Base-by-base conservation (phyloP, 1,140 invertebrate genomes). In the Drosophila nasuta region DNA sequence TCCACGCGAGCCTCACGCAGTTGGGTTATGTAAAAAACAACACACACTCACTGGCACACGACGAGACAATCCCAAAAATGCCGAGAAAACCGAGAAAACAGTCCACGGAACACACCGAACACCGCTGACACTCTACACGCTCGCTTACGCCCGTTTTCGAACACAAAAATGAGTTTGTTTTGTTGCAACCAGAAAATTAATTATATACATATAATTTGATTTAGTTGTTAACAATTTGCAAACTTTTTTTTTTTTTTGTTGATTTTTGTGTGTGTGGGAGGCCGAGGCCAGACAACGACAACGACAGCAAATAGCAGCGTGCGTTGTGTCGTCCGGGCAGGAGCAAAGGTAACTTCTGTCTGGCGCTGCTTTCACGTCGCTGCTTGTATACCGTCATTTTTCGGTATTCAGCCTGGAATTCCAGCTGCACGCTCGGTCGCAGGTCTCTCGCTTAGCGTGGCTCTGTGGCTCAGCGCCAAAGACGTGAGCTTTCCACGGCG, bases 281-380 rank as follows among this genome's bases (percentile, higher is more conserved):
- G 72, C 66, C 70, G 81, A 87, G 59, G 81, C 78, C 83, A 81
- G 77, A 79, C 83, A 81, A 86, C 89, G 82, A 82, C 82, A 72
- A 86, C 81, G 81, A 77, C 79, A 67, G 75, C 81, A 77, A 68
- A 57, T 62, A 59, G 75, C 81, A 82, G 76, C 91, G 82, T 88
- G 89, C 89, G 91, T 92, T 86, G 87, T 87, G 82, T 91, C 91
- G 91, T 92, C 91, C 91, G 90, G 91, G 91, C 91, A 92, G 87
- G 91, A 92, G 91, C 91, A 92, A 92, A 92, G 91, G 91, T 92
- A 92, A 92, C 89, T 92, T 92, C 89, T 92, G 86, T 92, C 91
- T 92, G 91, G 70, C 79, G 72, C 73, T 68, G 81, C 49, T 43
- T 48, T 41, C 48, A 45, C 56, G 41, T 52, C 54, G 70, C 76